A percentile compares a stretch with the other conserved stretches of the same genome.
These are phyloP conservation scores for Drosophila suboccidentalis DNA, from an alignment of 2,888 invertebrate genomes.

Conservation along the genomic window DNA sequence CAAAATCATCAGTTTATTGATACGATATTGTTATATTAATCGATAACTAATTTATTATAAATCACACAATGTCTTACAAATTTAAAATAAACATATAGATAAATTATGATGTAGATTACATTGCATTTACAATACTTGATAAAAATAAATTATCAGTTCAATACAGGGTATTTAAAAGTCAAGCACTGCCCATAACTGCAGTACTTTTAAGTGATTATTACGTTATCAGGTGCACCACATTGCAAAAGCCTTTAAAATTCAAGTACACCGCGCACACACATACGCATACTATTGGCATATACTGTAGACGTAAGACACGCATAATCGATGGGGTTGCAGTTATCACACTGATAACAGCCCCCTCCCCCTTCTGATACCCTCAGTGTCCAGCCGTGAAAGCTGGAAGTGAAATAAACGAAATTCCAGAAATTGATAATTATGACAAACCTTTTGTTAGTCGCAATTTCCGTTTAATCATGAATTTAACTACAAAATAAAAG, in stretches of 20 bases:
- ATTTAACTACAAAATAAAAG: background rate
- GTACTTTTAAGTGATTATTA: constrained; percentile 2
- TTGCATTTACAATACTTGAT: no score
- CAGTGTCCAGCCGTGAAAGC: background rate
- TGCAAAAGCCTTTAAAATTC: constrained; percentile 44
- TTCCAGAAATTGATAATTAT: constrained; percentile 49
- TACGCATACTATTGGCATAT: background rate
- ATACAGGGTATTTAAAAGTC: background rate
- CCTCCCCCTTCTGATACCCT: no score
- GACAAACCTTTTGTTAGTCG: constrained; percentile 44
- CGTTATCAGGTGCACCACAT: constrained; percentile 52
- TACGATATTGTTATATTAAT: no score
- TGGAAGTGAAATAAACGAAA: constrained; percentile 16
- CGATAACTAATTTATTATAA: no score
- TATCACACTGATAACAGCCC: constrained; percentile 47
- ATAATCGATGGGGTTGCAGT: constrained; percentile 68
- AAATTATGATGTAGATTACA: no score
- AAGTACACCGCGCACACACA: constrained; percentile 43
- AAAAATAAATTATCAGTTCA: no score
- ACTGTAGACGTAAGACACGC: constrained; percentile 60
- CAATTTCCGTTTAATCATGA: constrained; percentile 35
- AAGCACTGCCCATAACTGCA: background rate
- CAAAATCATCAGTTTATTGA: no score
- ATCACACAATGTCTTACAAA: no score
- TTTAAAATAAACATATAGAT: no score